Evolutionary conservation across 2,113 vertebrate genomes (phyloP).

Genomic region (Oreotragus oreotragus): DNA sequence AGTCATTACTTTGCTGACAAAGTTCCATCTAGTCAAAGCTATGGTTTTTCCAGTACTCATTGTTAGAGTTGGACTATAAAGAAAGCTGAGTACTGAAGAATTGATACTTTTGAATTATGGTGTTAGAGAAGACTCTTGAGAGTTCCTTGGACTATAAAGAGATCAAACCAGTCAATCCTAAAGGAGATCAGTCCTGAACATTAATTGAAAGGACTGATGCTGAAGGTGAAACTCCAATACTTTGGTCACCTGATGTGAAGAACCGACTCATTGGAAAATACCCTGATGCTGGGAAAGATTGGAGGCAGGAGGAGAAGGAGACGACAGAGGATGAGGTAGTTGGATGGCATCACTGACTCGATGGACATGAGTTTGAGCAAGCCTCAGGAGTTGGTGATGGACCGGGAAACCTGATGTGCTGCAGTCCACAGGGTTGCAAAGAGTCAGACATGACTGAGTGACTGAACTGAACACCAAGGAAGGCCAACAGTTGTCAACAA

Average conservation of each 20-base stretch:
- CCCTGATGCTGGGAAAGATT: not conserved
- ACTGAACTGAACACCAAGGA: not conserved
- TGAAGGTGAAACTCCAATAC: not conserved
- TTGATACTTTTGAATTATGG: not conserved
- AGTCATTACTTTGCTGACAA: not conserved
- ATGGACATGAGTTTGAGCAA: not conserved
- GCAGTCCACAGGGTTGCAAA: not conserved
- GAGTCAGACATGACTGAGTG: not conserved
- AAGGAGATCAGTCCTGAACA: not conserved
- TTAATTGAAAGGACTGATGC: not conserved
- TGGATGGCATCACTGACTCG: not conserved
- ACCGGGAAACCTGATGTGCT: fast-evolving
- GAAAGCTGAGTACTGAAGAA: not conserved
- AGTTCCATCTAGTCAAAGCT: not conserved
- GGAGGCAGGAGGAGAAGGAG: not conserved
- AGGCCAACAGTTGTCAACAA: not conserved
- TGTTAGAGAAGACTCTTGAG: not conserved
- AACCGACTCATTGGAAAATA: fast-evolving
- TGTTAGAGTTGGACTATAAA: not conserved
- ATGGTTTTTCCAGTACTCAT: not conserved
- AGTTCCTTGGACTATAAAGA: not conserved
- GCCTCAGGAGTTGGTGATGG: not conserved
- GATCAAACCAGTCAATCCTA: not conserved
- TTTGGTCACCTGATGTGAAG: fast-evolving
- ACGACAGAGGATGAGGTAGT: fast-evolving